Evolutionary conservation across 2,113 vertebrate species (phyloP).

Genomic region (Chaetops frenatus): DNA sequence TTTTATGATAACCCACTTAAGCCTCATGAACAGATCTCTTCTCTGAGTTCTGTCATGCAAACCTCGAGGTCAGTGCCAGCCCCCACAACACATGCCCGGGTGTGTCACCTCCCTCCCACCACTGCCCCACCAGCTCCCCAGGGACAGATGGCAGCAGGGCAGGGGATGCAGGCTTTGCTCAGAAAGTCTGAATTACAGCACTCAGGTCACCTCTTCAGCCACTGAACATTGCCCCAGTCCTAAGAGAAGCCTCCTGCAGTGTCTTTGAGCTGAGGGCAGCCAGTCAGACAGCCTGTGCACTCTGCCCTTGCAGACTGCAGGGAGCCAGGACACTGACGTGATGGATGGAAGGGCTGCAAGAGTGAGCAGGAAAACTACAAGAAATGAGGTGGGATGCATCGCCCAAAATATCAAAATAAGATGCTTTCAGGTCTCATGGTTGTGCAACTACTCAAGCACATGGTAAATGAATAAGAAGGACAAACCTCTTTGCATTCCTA

Average conservation of each 20-base stretch:
- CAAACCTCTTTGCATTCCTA: not conserved
- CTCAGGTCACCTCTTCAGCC: not conserved
- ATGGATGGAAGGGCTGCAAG: not conserved
- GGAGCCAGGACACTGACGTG: not conserved
- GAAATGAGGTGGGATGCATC: not conserved
- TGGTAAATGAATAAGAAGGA: not conserved
- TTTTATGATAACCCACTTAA: not conserved
- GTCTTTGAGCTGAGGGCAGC: not conserved
- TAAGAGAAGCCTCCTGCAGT: not conserved
- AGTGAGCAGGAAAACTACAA: not conserved
- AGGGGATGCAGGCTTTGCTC: not conserved
- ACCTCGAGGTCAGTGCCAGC: not conserved
- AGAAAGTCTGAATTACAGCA: not conserved
- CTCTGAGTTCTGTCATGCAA: not conserved
- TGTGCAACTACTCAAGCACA: not conserved
- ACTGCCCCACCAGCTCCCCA: rapidly evolving
- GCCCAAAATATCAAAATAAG: not conserved
- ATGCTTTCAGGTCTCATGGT: not conserved
- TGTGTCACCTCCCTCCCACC: not conserved
- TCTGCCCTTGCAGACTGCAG: not conserved
- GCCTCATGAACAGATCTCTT: not conserved
- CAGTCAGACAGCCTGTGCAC: rapidly evolving
- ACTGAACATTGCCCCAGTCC: not conserved
- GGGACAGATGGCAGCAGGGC: not conserved
- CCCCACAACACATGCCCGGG: rapidly evolving